Conservation (phyloP, 2,888 invertebrate genomes). For the Rhagonycha lutea region DNA sequence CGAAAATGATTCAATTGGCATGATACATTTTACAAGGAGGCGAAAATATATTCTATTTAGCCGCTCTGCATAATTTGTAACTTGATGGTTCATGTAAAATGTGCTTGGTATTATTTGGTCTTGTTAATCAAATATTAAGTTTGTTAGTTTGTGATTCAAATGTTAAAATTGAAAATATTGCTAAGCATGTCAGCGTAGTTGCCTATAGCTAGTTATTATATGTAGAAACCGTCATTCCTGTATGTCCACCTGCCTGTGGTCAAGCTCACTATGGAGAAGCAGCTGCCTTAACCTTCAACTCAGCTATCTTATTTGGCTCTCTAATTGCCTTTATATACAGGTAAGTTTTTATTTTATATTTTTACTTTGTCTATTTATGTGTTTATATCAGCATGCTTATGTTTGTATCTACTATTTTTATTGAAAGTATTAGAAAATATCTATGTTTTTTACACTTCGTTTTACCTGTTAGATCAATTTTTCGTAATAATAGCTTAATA, state of each 20-base stretch:
- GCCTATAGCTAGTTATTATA: slow-evolving; percentile 39
- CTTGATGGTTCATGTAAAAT: not conserved
- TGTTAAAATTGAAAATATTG: not conserved
- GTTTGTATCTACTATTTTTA: not conserved
- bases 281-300: slow-evolving; percentile 57
- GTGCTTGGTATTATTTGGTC: not conserved
- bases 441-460: not conserved
- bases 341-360: slow-evolving; percentile 48
- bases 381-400: not conserved
- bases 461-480: not conserved
- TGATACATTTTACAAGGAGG: not conserved
- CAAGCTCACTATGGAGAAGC: slow-evolving; percentile 67
- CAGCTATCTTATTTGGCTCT: slow-evolving; percentile 59
- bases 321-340: slow-evolving; percentile 55
- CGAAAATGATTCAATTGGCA: not conserved
- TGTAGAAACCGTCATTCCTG: slow-evolving; percentile 87
- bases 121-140: not conserved
- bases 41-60: not conserved
- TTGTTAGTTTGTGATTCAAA: not conserved
- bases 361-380: not conserved
- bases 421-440: not conserved
- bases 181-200: slow-evolving; percentile 22
- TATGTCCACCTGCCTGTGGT: slow-evolving; percentile 91
- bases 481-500: too few species aligned
- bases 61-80: not conserved